Evolutionary conservation across 1,140 invertebrate genomes (phyloP), one percentile per base, ranked within the genome.

Genomic region (Berghia stephanieae): DNA sequence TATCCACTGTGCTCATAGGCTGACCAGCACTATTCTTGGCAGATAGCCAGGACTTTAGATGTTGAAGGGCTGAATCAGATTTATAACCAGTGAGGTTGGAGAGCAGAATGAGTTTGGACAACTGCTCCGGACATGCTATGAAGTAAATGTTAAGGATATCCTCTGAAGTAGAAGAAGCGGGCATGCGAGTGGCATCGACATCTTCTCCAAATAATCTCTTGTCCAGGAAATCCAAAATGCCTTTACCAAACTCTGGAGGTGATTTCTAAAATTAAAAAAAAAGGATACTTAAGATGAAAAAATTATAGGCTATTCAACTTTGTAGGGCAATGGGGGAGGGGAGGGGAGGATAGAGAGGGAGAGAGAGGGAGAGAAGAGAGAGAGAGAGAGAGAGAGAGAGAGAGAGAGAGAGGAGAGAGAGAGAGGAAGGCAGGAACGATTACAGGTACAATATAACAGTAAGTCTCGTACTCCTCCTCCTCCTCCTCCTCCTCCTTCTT

Each of bases 211-310:
- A 76, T 18, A 76, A 27, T 4, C 44, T 13, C 21, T 49, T 24
- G 44, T 76, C 63, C 43, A 76, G 31, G 74, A 18, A 76, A 21
- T 76, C 60, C 1, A 76, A 13, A 3, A 76, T n/a, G 21, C 74
- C 74, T 46, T 52, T 27, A 34, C 74, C 74, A 76, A 76, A 76
- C 43, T 76, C 63, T 36, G 34, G 71, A 57, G 46, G 8, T 36
- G n/a, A n/a, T n/a, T n/a, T n/a, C n/a, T n/a, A n/a, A n/a, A n/a
- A n/a, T n/a, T n/a, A n/a, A n/a, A n/a, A n/a, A n/a, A n/a, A n/a
- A n/a, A n/a, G n/a, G n/a, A n/a, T n/a, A n/a, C n/a, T n/a, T n/a
- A n/a, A n/a, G n/a, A n/a, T n/a, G n/a, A n/a, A n/a, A n/a, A n/a
- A n/a, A n/a, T n/a, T n/a, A n/a, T n/a, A n/a, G n/a, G n/a, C n/a